These are phyloP conservation scores for Noctilio leporinus DNA, from an alignment of 2,113 vertebrate species.

Conservation along the genomic window DNA sequence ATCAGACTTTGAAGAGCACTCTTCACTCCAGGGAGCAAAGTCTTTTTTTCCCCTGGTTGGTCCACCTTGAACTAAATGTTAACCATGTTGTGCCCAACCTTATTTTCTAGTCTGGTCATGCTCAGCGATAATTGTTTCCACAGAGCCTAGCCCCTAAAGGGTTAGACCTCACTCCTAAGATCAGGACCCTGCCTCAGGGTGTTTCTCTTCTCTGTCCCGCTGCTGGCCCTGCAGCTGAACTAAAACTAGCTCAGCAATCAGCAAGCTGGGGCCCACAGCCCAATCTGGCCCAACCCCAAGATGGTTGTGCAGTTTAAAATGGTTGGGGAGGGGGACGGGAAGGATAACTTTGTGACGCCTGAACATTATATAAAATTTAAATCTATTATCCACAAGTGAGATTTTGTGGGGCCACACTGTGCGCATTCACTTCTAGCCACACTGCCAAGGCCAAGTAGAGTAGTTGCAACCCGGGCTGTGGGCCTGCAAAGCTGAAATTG, in stretches of 20 bases:
- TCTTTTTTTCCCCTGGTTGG: background rate
- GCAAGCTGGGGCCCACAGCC: background rate
- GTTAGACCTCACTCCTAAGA: background rate
- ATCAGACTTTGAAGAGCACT: background rate
- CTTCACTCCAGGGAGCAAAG: background rate
- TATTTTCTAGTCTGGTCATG: background rate
- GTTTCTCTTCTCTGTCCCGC: background rate
- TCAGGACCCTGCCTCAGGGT: background rate
- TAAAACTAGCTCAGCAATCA: background rate
- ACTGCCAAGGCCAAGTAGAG: background rate
- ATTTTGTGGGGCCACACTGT: background rate
- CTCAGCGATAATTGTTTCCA: background rate
- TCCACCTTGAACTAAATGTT: rapidly evolving
- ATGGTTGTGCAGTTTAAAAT: background rate
- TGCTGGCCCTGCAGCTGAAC: background rate
- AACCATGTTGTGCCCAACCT: rapidly evolving
- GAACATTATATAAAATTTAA: background rate
- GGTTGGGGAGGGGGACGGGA: background rate
- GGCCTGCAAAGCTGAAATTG: background rate
- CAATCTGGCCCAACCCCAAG: background rate
- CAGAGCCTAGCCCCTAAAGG: background rate
- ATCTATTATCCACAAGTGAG: background rate
- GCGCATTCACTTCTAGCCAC: background rate
- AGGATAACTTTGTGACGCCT: background rate
- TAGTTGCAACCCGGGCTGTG: background rate